Base-by-base conservation (phyloP, 35 echinoderm and acorn worm genomes). In the Heliocidaris erythrogramma region DNA sequence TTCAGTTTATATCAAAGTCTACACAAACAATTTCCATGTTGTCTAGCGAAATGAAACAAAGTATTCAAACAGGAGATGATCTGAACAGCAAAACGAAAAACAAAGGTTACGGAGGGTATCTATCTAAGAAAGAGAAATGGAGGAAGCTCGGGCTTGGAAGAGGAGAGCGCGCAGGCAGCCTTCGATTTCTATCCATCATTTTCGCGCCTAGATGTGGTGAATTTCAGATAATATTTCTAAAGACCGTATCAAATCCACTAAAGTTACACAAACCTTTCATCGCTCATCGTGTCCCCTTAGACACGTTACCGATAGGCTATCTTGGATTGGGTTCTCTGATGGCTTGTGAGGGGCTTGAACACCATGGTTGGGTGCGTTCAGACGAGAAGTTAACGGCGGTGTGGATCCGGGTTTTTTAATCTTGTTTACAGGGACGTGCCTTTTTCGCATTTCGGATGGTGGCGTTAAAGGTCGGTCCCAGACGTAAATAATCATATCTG, bases 151-250 rank as follows among this genome's bases (percentile, higher is more conserved):
- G 4, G 60, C 16, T 69, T 69, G 60, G 24, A 27, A 69, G 60
- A 27, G 60, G 60, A 69, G 60, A 69, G 60, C 60, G 60, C 24
- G 17, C 24, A 69, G 60, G 60, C 60, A 24, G 21, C 60, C 60
- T 69, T 27, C 60, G 21, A 69, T 88, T 88, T 42, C 47, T 48
- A 88, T 88, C 86, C 30, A 48, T 88, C 86, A 88, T 88, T 42
- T 32, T 88, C 86, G 86, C 86, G 86, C 86, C 86, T 88, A 13
- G 86, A 42, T 88, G 86, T 48, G 86, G 21, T 12, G 86, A 88
- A 11, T 31, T 35, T 35, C 14, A 88, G 86, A 32, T 88, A 88
- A 88, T 88, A 88, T 88, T 88, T 88, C 86, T 48, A 88, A 48
- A 32, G 86, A 88, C 31, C 86, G 86, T 88, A 88, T 88, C 86